phyloP scores from a whole-genome alignment of 37 sponge, comb jelly and placozoan genomes.

The Crambe crambe region DNA sequence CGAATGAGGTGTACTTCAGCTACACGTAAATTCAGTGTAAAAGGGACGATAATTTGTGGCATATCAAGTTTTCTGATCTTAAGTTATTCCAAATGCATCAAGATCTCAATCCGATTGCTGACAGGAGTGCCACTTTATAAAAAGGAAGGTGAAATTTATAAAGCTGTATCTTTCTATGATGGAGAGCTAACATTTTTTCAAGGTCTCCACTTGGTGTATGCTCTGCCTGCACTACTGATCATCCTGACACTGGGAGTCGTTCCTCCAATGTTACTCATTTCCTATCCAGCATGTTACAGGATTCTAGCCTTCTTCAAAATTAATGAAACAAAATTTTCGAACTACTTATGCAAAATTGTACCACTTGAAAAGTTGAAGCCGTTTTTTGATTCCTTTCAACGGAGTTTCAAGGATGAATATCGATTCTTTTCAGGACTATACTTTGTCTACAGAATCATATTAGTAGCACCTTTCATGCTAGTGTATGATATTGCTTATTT shows the following conservation, averaged over 20 bases:
- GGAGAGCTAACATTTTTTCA: constrained; percentile 3
- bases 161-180: not conserved
- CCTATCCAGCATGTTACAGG: not conserved
- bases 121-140: not conserved
- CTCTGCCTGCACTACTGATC: constrained; percentile 10
- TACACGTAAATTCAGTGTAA: not conserved
- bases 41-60: constrained; percentile 10
- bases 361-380: not conserved
- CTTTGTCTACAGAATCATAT: not conserved
- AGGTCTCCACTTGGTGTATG: not conserved
- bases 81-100: constrained; percentile 13
- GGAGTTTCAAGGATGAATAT: constrained; percentile 5
- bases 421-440: constrained; percentile 12
- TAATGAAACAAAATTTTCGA: not conserved
- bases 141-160: not conserved
- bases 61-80: constrained; percentile 31
- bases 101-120: not conserved
- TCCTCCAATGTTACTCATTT: constrained; percentile 9
- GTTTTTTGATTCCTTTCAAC: constrained; percentile 8
- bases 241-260: not conserved
- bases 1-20: not conserved
- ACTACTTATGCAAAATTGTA: not conserved
- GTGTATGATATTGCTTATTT: no score
- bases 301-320: not conserved
- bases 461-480: not conserved